Evolutionary conservation across 2,113 vertebrate genomes (phyloP).

Genomic region (Falco punctatus): DNA sequence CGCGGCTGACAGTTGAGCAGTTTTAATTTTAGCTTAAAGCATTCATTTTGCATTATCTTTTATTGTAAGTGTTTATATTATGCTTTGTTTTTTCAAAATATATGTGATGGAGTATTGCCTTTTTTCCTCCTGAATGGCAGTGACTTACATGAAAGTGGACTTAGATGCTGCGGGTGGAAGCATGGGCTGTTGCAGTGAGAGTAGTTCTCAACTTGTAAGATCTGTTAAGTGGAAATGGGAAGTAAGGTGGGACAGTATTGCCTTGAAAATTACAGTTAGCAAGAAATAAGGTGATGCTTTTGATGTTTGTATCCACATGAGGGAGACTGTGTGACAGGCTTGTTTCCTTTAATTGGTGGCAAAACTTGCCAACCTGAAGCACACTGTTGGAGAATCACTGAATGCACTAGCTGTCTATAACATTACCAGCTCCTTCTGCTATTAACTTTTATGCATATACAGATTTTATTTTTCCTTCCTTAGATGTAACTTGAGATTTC

Average conservation of each 20-base stretch:
- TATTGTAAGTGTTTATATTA: not conserved
- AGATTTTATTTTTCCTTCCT: not conserved
- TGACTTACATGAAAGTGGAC: not conserved
- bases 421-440: not conserved
- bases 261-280: not conserved
- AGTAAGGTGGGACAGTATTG: not conserved
- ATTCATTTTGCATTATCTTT: not conserved
- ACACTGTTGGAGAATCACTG: not conserved
- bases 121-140: not conserved
- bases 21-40: not conserved
- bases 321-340: not conserved
- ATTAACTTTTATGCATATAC: not conserved
- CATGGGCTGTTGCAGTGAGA: not conserved
- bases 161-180: not conserved
- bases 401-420: not conserved
- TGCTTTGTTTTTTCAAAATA: not conserved
- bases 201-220: not conserved
- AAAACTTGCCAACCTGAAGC: not conserved
- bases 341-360: not conserved
- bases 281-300: not conserved
- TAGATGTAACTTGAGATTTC: not conserved
- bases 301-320: not conserved
- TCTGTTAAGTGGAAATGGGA: not conserved
- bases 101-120: not conserved
- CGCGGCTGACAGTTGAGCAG: not conserved